These are phyloP conservation scores for Bacillus rossius DNA, from an alignment of 1,140 invertebrate genomes.

Conservation along the genomic window DNA sequence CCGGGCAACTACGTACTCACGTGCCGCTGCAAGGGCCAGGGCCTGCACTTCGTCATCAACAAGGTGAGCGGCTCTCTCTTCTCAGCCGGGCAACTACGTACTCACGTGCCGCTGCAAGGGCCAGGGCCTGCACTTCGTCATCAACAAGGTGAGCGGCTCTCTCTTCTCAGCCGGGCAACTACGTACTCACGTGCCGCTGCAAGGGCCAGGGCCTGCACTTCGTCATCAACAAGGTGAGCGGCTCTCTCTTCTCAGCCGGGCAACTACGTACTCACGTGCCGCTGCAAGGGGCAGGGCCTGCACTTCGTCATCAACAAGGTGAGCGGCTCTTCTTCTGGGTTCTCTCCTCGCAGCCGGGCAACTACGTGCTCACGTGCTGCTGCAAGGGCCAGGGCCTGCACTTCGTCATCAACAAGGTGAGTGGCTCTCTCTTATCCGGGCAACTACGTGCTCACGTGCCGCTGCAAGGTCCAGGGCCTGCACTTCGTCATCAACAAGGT, in stretches of 20 bases:
- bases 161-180: slow-evolving; percentile 88
- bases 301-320: slow-evolving; percentile 95
- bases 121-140: slow-evolving; percentile 84
- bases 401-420: slow-evolving; percentile 89
- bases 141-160: slow-evolving; percentile 91
- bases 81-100: slow-evolving; percentile 90
- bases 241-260: slow-evolving; percentile 89
- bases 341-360: slow-evolving; percentile 87
- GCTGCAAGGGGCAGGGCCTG: slow-evolving; percentile 67
- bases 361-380: slow-evolving; percentile 86
- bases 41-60: slow-evolving; percentile 91
- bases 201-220: slow-evolving; percentile 80
- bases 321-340: neutral
- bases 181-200: slow-evolving; percentile 82
- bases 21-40: slow-evolving; percentile 68
- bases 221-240: slow-evolving; percentile 88
- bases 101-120: slow-evolving; percentile 77
- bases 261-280: slow-evolving; percentile 87
- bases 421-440: slow-evolving; percentile 85
- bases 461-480: slow-evolving; percentile 68
- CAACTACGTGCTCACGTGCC: slow-evolving; percentile 87
- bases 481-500: slow-evolving; percentile 95
- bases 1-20: slow-evolving; percentile 92
- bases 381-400: slow-evolving; percentile 75
- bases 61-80: slow-evolving; percentile 88